Evolutionary conservation across 2,888 invertebrate genomes (phyloP).

Genomic region (Arge pagana): DNA sequence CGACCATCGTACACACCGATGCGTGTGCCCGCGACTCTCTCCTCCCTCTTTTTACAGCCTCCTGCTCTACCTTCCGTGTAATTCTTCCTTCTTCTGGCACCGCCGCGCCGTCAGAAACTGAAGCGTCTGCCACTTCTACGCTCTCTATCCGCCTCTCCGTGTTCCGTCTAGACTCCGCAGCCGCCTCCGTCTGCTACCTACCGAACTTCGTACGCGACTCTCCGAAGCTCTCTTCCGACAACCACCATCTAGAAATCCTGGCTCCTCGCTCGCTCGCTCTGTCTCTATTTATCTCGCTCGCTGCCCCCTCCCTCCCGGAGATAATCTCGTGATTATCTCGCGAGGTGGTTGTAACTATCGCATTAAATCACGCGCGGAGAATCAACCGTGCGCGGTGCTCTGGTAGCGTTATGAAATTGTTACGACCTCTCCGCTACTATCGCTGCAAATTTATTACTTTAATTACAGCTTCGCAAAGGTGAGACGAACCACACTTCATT

Average conservation of each 20-base stretch:
- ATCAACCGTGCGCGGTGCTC: conserved; percentile 19
- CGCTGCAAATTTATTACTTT: conserved; percentile 37
- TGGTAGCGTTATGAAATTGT: conserved; percentile 40
- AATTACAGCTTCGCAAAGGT: conserved; percentile 8
- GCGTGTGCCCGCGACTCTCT: conserved; percentile 32
- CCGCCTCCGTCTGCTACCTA: no score
- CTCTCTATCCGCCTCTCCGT: no score
- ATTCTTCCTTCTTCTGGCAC: no score
- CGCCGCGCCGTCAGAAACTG: no score
- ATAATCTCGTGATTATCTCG: neutral
- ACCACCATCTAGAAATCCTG: no score
- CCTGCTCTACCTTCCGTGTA: no score
- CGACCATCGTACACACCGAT: conserved; percentile 53
- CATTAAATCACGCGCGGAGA: neutral
- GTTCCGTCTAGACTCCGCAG: no score
- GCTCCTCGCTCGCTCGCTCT: conserved; percentile 9
- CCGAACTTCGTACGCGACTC: no score
- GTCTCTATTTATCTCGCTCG: conserved; percentile 22
- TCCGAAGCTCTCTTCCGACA: no score
- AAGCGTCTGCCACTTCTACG: no score
- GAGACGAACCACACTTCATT: conserved; percentile 9
- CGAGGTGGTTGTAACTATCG: neutral
- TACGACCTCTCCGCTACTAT: conserved; percentile 4
- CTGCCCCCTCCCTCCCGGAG: neutral
- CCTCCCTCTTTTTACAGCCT: neutral